Conservation (phyloP, 2,113 vertebrate species). For the Thamnaconus septentrionalis region DNA sequence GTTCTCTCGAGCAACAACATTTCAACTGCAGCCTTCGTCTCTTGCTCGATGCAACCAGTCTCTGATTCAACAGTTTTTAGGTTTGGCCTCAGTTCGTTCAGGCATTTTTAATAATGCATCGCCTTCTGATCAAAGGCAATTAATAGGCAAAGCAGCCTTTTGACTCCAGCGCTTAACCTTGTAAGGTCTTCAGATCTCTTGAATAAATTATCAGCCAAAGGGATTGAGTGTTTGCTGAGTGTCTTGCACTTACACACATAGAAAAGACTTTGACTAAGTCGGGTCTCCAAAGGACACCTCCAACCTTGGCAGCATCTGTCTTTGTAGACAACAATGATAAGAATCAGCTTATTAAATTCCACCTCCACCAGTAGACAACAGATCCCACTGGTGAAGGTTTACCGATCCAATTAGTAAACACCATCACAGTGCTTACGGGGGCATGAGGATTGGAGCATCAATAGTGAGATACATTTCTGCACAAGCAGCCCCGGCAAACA, state of each 20-base stretch:
- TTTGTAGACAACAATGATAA: constrained; percentile 36
- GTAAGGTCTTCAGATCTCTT: constrained; percentile 45
- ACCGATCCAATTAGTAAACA: too few relatives aligned
- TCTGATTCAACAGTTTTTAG: constrained; percentile 53
- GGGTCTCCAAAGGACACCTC: constrained; percentile 29
- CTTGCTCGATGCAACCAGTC: constrained; percentile 22
- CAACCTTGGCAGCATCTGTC: constrained; percentile 15
- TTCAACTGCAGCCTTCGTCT: constrained; percentile 35
- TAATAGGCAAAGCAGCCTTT: constrained; percentile 66
- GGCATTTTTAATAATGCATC: constrained; percentile 69
- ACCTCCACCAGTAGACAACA: constrained; percentile 16
- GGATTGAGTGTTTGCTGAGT: constrained; percentile 38
- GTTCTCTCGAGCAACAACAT: constrained; percentile 16
- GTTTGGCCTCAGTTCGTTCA: constrained; percentile 37
- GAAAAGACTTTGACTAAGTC: constrained; percentile 17
- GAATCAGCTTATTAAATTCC: constrained; percentile 40
- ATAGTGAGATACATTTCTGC: neutral
- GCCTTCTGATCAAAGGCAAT: constrained; percentile 69
- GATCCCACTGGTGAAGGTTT: constrained; percentile 34
- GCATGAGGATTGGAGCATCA: constrained; percentile 14
- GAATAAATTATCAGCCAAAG: constrained; percentile 63
- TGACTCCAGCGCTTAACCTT: constrained; percentile 65
- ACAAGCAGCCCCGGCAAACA: constrained; percentile 25
- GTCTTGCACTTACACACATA: constrained; percentile 7
- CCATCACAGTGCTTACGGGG: neutral